Conservation (phyloP, 2,113 vertebrate species). For the Vidua macroura region DNA sequence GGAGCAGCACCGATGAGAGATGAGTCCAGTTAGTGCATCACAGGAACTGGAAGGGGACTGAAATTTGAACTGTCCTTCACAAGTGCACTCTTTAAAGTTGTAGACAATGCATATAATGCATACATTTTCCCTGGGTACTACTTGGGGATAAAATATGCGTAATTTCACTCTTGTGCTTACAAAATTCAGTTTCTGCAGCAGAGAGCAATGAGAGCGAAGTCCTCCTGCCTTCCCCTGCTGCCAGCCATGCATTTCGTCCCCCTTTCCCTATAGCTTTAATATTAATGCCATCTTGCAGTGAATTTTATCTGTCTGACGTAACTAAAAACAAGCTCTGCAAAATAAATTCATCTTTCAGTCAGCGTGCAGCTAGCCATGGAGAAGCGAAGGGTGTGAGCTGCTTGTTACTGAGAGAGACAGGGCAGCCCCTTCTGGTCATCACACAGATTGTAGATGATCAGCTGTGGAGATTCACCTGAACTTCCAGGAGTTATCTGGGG, state of each 20-base stretch:
- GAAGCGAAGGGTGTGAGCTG: background rate
- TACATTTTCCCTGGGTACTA: background rate
- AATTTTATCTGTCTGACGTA: background rate
- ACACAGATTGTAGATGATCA: background rate
- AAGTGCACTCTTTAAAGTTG: background rate
- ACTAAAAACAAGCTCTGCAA: background rate
- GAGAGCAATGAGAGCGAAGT: background rate
- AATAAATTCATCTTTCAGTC: background rate
- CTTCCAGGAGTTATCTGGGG: background rate
- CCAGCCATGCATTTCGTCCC: background rate
- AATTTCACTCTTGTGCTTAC: background rate
- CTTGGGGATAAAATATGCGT: background rate
- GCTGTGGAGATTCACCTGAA: background rate
- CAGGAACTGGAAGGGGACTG: background rate
- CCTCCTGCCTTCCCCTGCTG: background rate
- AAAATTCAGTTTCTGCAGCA: background rate
- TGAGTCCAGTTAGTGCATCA: background rate
- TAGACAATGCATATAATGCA: background rate
- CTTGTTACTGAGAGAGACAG: background rate
- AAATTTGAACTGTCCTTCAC: background rate
- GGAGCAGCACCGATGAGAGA: accelerated
- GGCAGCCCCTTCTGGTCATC: background rate
- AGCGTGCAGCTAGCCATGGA: background rate
- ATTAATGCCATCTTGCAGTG: background rate
- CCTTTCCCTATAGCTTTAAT: background rate